phyloP scores from a whole-genome alignment of 92 coral and sea anemone species.

The Metridium senile region DNA sequence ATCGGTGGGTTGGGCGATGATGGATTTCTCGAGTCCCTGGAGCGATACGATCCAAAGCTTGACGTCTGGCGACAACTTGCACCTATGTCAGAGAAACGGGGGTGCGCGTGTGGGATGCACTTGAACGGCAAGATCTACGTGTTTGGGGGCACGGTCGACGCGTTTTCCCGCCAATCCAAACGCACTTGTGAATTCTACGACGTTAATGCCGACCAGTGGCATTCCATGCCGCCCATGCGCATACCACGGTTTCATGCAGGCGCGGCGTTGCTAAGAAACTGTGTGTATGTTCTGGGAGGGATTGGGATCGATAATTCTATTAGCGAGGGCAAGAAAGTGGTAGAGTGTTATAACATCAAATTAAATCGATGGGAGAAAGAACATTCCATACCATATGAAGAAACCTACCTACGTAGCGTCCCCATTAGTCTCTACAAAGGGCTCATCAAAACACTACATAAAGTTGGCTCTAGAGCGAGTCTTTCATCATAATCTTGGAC shows the following conservation, averaged over 20 bases:
- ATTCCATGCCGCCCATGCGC: constrained; percentile 67
- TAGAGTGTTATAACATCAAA: constrained; percentile 73
- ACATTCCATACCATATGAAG: constrained; percentile 77
- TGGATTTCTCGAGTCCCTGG: constrained; percentile 61
- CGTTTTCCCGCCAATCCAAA: constrained; percentile 68
- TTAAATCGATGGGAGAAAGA: constrained; percentile 55
- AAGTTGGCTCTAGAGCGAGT: constrained; percentile 12
- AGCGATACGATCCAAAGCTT: constrained; percentile 65
- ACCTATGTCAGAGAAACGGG: constrained; percentile 74
- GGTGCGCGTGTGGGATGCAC: constrained; percentile 73
- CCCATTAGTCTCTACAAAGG: constrained; percentile 67
- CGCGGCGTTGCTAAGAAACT: constrained; percentile 68
- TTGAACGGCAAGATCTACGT: constrained; percentile 60
- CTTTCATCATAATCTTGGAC: not conserved
- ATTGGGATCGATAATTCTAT: constrained; percentile 67
- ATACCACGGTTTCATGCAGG: constrained; percentile 87
- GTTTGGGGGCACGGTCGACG: constrained; percentile 86
- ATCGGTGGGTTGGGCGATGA: constrained; percentile 74
- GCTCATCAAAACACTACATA: constrained; percentile 46
- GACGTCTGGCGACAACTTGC: constrained; percentile 69
- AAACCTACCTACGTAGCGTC: constrained; percentile 75
- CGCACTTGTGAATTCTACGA: constrained; percentile 70
- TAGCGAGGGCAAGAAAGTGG: constrained; percentile 48
- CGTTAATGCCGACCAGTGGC: constrained; percentile 67
- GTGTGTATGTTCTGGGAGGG: constrained; percentile 73